A percentile compares a stretch with the other conserved stretches of the same genome.
Evolutionary conservation across 2,888 invertebrate species (phyloP).

Genomic region (Mythimna impura): DNA sequence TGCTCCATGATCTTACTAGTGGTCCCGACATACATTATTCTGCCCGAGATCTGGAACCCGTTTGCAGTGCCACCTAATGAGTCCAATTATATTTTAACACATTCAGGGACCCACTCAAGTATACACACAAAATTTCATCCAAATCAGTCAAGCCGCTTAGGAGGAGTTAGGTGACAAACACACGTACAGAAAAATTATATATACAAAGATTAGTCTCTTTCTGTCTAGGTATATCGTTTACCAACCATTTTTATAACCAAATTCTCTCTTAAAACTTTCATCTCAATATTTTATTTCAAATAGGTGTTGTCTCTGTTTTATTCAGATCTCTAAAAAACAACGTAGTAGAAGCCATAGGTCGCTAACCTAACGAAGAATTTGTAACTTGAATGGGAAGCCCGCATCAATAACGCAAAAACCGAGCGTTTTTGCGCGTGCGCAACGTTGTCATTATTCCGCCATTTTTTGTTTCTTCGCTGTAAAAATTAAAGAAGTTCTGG

Average conservation of each 20-base stretch:
- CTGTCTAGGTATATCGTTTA: neutral
- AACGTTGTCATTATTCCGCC: slow-evolving; percentile 39
- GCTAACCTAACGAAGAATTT: slow-evolving; percentile 51
- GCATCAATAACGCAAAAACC: slow-evolving; percentile 43
- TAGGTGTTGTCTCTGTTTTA: neutral
- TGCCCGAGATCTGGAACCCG: too few relatives aligned
- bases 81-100: too few relatives aligned
- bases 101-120: too few relatives aligned
- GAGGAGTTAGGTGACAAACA: too few relatives aligned
- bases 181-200: too few relatives aligned
- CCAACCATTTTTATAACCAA: neutral
- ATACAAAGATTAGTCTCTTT: too few relatives aligned
- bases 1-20: too few relatives aligned
- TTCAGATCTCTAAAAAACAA: neutral
- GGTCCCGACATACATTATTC: too few relatives aligned
- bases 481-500: slow-evolving; percentile 34
- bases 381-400: slow-evolving; percentile 57
- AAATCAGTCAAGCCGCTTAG: too few relatives aligned
- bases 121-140: too few relatives aligned
- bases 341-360: slow-evolving; percentile 43
- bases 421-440: slow-evolving; percentile 50
- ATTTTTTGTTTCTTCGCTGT: slow-evolving; percentile 44
- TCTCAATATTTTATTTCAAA: neutral
- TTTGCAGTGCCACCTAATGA: too few relatives aligned
- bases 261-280: too few relatives aligned